A percentile compares a stretch with the other conserved stretches of the same genome.
Conservation (phyloP, 2,888 invertebrate genomes). For the Clivina fossor region DNA sequence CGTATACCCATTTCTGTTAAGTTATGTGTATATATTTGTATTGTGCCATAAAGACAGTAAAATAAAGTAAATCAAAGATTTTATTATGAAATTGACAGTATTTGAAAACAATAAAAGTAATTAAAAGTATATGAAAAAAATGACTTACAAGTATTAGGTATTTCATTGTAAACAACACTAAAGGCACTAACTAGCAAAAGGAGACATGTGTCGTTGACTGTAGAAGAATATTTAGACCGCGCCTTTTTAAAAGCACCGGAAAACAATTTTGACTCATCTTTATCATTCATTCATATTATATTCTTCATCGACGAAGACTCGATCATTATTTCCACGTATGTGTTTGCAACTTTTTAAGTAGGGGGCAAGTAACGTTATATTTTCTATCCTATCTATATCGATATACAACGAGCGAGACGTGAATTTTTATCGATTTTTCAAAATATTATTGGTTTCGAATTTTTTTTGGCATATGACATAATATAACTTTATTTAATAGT, state of each 20-base stretch:
- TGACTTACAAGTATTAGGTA: conserved; percentile 46
- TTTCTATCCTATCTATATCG: no score
- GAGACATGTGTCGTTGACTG: conserved; percentile 47
- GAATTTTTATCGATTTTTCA: conserved; percentile 33
- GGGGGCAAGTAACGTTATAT: conserved; percentile 49
- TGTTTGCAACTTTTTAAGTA: conserved; percentile 42
- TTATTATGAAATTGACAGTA: no score
- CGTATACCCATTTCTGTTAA: no score
- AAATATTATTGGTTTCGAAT: no score
- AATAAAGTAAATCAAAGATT: no score
- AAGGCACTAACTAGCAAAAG: conserved; percentile 43
- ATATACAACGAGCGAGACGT: conserved; percentile 12
- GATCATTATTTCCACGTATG: conserved; percentile 21
- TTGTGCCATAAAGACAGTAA: no score
- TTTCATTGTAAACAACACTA: conserved; percentile 43
- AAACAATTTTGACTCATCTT: conserved; percentile 45
- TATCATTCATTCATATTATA: neutral
- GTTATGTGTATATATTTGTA: no score
- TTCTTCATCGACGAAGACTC: conserved; percentile 16
- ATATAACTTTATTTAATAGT: no score
- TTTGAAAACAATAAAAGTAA: no score
- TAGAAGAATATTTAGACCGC: conserved; percentile 46
- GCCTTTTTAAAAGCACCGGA: conserved; percentile 50
- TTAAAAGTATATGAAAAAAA: conserved; percentile 2
- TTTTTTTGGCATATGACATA: no score